Base-by-base conservation (phyloP, 2,113 vertebrate species). In the Mesembrinibis cayennensis region DNA sequence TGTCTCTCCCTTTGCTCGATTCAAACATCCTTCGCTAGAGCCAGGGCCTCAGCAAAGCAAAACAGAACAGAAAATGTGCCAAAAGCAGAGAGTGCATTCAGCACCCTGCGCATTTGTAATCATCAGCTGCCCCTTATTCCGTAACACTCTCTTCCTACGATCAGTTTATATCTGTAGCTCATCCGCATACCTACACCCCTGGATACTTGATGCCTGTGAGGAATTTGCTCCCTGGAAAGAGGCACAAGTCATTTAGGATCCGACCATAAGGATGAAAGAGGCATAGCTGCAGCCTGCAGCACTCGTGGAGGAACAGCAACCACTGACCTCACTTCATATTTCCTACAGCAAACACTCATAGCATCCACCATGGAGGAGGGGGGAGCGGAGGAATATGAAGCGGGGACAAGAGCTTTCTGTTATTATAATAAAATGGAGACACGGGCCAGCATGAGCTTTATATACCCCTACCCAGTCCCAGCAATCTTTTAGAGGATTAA, bases 401-500 rank as follows among this genome's bases (percentile, higher is more conserved):
- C 18, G 1, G 53, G 18, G 38, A 90, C 58, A 74, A 55, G 88
- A 79, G 95, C 72, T 94, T 93, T 94, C 53, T 44, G 10, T 69
- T 95, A 71, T 84, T 95, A 47, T n/a, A 90, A 74, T 86, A 90
- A 96, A 87, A 90, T 7, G 34, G 56, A 90, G 90, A 90, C 87
- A 61, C 20, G 19, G 74, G 47, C 61, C 79, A 91, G 61, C 58
- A 55, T 74, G 81, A 88, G 84, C 72, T 95, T 97, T 89, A 61
- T 70, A 29, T 67, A 82, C 45, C 76, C 42, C 52, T 77, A 69
- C 47, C 90, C 87, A 66, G 47, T 49, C 74, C 65, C 62, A n/a
- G 77, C 85, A 92, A 87, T 97, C 96, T 97, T 96, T 95, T 78
- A 97, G 91, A 92, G 96, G 97, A 97, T 97, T 97, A 97, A 73